These are phyloP conservation scores for Myotis vivesi DNA, from an alignment of 2,797 vertebrate genomes.

Conservation along the genomic window DNA sequence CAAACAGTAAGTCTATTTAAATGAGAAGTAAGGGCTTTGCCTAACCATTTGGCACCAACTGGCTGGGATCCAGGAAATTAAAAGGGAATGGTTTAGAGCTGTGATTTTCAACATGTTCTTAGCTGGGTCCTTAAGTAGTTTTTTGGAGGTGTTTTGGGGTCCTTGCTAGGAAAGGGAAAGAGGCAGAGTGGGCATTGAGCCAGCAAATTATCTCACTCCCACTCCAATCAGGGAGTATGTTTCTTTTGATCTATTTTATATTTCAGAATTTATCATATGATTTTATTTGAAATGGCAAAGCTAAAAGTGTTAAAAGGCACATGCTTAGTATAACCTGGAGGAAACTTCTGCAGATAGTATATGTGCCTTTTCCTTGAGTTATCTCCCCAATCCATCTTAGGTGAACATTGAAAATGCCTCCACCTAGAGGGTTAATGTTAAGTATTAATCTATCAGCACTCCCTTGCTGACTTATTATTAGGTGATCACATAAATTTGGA, in stretches of 20 bases:
- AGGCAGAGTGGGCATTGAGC: fast-evolving
- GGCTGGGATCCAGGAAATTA: neutral
- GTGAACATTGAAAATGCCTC: neutral
- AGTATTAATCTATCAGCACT: neutral
- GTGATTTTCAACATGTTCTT: neutral
- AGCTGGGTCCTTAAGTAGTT: neutral
- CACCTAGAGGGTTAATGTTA: neutral
- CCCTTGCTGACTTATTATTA: neutral
- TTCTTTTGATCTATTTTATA: neutral
- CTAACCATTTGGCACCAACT: constrained; percentile 10
- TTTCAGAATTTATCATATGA: neutral
- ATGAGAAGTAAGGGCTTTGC: neutral
- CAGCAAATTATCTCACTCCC: neutral
- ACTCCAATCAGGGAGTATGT: neutral
- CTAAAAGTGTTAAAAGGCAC: neutral
- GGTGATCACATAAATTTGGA: neutral
- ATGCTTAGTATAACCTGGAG: neutral
- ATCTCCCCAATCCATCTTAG: neutral
- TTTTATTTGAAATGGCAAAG: constrained; percentile 1
- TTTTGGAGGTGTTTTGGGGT: neutral
- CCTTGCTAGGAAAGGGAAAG: neutral
- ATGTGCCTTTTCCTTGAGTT: neutral
- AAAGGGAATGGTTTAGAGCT: neutral
- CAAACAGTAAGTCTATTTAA: neutral
- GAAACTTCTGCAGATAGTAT: neutral